These are phyloP conservation scores for Helicoverpa zea DNA, from an alignment of 1,140 invertebrate genomes.

Conservation along the genomic window DNA sequence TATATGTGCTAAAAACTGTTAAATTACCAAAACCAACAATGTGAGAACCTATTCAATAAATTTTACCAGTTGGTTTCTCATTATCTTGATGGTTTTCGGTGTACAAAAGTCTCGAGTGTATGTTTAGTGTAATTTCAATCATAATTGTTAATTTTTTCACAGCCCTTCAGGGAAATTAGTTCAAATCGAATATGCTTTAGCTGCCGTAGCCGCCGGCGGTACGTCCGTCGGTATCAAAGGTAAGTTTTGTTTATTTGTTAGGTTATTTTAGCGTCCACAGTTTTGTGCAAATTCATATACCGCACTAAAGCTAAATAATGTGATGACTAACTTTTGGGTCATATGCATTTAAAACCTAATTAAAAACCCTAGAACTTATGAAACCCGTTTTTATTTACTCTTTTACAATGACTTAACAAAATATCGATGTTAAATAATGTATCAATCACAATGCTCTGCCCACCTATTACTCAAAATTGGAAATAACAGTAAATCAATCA, in stretches of 20 bases:
- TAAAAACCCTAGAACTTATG: too few relatives aligned
- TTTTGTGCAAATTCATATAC: conserved; percentile 1
- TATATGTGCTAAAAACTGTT: conserved; percentile 11
- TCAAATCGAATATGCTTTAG: conserved; percentile 99
- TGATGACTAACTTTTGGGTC: too few relatives aligned
- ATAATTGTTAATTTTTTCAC: conserved; percentile 74
- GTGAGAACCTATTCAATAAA: background rate
- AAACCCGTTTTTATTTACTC: too few relatives aligned
- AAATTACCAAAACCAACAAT: background rate
- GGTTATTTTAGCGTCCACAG: conserved; percentile 62
- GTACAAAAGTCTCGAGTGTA: background rate
- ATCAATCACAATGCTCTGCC: too few relatives aligned
- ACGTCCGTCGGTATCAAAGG: conserved; percentile 99
- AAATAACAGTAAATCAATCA: too few relatives aligned
- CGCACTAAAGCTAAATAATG: too few relatives aligned
- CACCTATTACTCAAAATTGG: too few relatives aligned
- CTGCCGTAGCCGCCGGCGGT: conserved; percentile 99
- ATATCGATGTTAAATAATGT: too few relatives aligned
- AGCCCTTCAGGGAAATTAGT: conserved; percentile 99
- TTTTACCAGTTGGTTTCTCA: background rate
- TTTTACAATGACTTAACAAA: too few relatives aligned
- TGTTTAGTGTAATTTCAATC: conserved; percentile 25
- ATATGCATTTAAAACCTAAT: too few relatives aligned
- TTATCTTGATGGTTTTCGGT: background rate
- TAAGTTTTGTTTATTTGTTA: conserved; percentile 76